Conservation (phyloP, 2,888 invertebrate genomes). For the Actias luna region DNA sequence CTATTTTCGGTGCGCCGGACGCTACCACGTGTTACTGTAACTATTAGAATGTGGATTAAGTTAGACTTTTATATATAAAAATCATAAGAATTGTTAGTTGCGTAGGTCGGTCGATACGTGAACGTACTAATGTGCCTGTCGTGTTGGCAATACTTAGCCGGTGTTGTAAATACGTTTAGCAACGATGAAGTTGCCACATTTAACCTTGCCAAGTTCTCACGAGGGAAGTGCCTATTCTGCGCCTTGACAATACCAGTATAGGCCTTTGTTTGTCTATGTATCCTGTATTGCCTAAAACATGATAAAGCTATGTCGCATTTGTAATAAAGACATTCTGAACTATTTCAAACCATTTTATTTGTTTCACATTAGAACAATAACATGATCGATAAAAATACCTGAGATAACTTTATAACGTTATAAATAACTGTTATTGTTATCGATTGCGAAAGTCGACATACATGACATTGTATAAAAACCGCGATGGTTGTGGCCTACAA, state of each 20-base stretch:
- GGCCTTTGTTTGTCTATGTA: constrained; percentile 74
- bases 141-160: constrained; percentile 68
- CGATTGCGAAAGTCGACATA: constrained; percentile 68
- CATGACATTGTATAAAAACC: constrained; percentile 76
- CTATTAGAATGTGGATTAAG: constrained; percentile 5
- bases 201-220: constrained; percentile 81
- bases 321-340: not conserved
- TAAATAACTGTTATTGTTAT: constrained; percentile 61
- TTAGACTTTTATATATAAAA: not conserved
- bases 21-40: constrained; percentile 44
- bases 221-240: constrained; percentile 80
- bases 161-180: constrained; percentile 82
- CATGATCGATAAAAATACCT: not conserved
- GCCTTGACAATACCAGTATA: constrained; percentile 80
- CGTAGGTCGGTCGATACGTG: constrained; percentile 9
- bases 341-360: not conserved
- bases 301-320: constrained; percentile 21
- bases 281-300: constrained; percentile 66
- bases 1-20: constrained; percentile 63
- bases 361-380: not conserved
- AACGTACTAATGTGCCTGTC: constrained; percentile 62
- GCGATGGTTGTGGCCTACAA: constrained; percentile 76
- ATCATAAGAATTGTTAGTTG: constrained; percentile 2
- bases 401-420: constrained; percentile 14
- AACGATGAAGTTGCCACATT: constrained; percentile 79